Evolutionary conservation across 2,797 vertebrate genomes (phyloP).

Genomic region (Sardinella longiceps): DNA sequence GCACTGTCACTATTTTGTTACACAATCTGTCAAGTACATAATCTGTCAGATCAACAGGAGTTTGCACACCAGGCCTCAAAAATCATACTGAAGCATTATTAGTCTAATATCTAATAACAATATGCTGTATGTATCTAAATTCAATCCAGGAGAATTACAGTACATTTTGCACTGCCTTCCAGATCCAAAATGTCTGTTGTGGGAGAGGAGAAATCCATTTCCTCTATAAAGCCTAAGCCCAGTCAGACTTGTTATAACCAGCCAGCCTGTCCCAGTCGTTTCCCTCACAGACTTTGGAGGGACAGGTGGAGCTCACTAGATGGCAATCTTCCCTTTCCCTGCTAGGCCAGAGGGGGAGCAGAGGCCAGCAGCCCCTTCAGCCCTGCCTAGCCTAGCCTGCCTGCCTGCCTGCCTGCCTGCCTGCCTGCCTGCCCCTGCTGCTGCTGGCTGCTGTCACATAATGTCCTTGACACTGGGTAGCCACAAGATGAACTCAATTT

Average conservation of each 20-base stretch:
- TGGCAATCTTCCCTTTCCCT: slow-evolving; percentile 78
- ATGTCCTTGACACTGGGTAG: background rate
- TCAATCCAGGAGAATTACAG: too few species aligned
- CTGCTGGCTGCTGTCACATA: background rate
- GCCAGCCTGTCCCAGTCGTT: background rate
- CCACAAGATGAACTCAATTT: background rate
- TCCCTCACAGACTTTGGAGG: background rate
- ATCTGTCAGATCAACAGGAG: background rate
- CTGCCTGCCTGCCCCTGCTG: background rate
- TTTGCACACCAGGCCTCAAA: too few species aligned
- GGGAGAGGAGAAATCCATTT: background rate
- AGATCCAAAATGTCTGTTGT: background rate
- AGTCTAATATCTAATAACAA: background rate
- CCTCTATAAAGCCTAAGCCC: background rate
- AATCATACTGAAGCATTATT: background rate
- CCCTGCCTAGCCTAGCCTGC: background rate
- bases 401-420: background rate
- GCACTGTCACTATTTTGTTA: background rate
- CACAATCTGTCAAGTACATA: background rate
- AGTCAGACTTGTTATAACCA: background rate
- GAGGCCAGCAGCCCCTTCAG: background rate
- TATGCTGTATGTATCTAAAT: background rate
- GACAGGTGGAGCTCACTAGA: slow-evolving; percentile 67
- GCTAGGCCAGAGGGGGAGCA: slow-evolving; percentile 12
- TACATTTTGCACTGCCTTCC: background rate